Evolutionary conservation across 2,888 invertebrate species (phyloP), one percentile per base, ranked within the genome.

Genomic region (Horisme vitalbata): DNA sequence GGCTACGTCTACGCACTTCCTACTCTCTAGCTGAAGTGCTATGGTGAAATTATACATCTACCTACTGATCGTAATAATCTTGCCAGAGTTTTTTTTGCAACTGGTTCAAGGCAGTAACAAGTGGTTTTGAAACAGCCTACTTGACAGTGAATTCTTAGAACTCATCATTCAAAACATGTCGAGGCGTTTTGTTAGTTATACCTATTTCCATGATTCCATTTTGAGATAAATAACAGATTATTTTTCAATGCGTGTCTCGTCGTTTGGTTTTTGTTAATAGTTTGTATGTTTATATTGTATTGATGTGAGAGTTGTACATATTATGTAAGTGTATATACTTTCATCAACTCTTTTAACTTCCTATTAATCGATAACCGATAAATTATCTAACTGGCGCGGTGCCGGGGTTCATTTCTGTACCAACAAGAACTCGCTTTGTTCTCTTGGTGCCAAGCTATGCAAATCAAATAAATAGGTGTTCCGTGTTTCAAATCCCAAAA

Each of bases 1-100:
- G 78, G 63, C 65, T 56, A 37, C 45, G 51, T 58, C 60, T 67
- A 71, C 75, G 73, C 72, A 70, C 69, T 75, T 74, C 75, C 78
- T 72, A 69, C 65, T 69, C 46, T 37, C 21, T 31, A 41, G 24
- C 45, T 49, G 37, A 48, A 52, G 57, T 48, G 41, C 33, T 50
- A 21, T 9, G 38, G 46, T 52, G 49, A 55, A 55, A 23, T 52
- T 49, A 52, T 46, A 46, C 47, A 5, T 18, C 7, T 27, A 31
- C 36, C 23, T 13, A 36, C 30, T 10, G 15, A 5, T 23, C 28
- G 9, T 23, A 15, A 23, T 23, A 31, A 30, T 30, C n/a, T 11
- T 10, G 30, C 5, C 21, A 12, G 27, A 9, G n/a, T 4, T 41
- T 34, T 41, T 27, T 9, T 18, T 2, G 5, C 4, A 6, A 18